phyloP scores from a whole-genome alignment of 2,797 vertebrate species.

The Acipenser ruthenus region DNA sequence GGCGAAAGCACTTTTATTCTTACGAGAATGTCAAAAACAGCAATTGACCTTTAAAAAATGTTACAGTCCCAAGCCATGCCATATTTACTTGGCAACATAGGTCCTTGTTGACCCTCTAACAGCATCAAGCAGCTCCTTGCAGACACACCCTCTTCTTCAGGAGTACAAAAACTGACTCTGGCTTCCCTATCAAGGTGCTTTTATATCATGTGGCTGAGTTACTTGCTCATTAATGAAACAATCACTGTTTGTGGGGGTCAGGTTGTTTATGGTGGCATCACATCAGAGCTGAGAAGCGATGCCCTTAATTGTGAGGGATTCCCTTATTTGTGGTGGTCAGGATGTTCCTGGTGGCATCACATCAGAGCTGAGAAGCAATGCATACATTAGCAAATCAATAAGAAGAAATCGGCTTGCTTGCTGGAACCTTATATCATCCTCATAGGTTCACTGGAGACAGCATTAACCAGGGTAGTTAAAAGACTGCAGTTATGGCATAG shows the following conservation, averaged over 20 bases:
- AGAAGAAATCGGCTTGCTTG: not conserved
- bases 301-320: no score
- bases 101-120: not conserved
- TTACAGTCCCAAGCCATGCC: not conserved
- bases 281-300: no score
- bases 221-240: no score
- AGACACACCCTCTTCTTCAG: no score
- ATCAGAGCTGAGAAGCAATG: not conserved
- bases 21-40: not conserved
- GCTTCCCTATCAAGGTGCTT: no score
- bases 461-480: not conserved
- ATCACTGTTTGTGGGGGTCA: no score
- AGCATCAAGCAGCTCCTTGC: no score
- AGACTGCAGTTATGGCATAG: not conserved
- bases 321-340: no score
- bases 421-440: not conserved
- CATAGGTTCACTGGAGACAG: not conserved
- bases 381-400: conserved; percentile 8
- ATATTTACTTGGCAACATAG: not conserved
- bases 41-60: conserved; percentile 3
- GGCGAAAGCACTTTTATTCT: not conserved
- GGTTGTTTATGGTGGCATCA: no score
- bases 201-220: no score
- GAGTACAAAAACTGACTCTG: no score
- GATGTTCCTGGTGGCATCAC: not conserved